Evolutionary conservation across 2,797 vertebrate genomes (phyloP), one percentile per base, ranked within the genome.

Genomic region (Todus mexicanus): DNA sequence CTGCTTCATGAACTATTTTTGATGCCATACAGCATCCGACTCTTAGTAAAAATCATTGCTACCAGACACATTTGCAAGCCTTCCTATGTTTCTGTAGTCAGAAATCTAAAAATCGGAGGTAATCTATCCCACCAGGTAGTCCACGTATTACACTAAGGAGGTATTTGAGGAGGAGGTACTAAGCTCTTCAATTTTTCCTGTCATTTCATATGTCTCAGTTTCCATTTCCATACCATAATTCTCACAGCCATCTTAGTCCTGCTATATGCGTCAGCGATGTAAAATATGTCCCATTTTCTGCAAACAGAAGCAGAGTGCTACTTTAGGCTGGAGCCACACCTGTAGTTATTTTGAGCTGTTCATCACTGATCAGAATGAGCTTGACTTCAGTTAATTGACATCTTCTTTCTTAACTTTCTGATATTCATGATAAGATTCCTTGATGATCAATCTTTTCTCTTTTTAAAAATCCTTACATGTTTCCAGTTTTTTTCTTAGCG

Each of bases 1-100:
- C 22, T 56, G 42, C 20, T 85, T 61, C n/a, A 48, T 59, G 11
- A 77, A 51, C 50, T 61, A 43, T 27, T 79, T 89, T 89, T 74
- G 9, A 77, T 42, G 17, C 5, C n/a, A 53, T 38, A 53, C 38
- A 53, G 48, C 7, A 29, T 13, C 0, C 0, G 26, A 23, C 3
- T 89, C 90, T 22, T 21, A 37, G 15, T 31, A 66, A 78, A 90
- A 87, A 79, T 26, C 10, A 18, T 79, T 63, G 13, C 29, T 72
- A 35, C 10, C 29, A n/a, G 48, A 56, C 11, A 68, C 5, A 48
- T 38, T 84, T 78, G 11, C 4, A 5, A 4, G 6, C 5, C 84
- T 79, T 61, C 6, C 6, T 42, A 6, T 33, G 17, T n/a, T 90
- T 82, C 33, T 31, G 11, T 25, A 70, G n/a, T 45, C 18, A 40